Evolutionary conservation across 2,888 invertebrate genomes (phyloP).

Genomic region (Rhaphigaster nebulosa): DNA sequence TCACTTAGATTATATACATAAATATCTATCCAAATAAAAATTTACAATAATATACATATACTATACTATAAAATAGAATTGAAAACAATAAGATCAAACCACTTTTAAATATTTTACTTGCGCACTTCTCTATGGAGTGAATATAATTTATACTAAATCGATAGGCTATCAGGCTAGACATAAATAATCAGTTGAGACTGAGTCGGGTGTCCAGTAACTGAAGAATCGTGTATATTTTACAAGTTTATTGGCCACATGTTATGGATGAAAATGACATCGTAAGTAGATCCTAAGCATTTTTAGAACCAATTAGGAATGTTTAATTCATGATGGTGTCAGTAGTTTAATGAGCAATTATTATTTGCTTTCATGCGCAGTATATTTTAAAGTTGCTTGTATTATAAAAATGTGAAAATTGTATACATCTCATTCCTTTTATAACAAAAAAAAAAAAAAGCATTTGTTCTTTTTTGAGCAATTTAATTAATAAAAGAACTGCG

Average conservation of each 20-base stretch:
- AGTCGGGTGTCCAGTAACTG: slow-evolving; percentile 20
- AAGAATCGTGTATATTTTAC: neutral
- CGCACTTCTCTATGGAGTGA: slow-evolving; percentile 34
- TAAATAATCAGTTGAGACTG: slow-evolving; percentile 11
- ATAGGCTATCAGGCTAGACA: slow-evolving; percentile 28
- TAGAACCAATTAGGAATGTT: neutral
- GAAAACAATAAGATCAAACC: neutral
- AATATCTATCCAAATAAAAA: neutral
- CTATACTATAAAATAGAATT: neutral
- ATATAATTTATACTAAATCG: slow-evolving; percentile 42
- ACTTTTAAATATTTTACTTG: slow-evolving; percentile 37
- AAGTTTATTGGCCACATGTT: neutral
- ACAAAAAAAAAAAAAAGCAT: too few species aligned
- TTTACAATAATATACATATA: neutral
- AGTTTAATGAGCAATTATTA: neutral
- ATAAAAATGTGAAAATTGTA: too few species aligned
- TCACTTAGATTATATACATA: neutral
- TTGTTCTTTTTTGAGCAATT: too few species aligned
- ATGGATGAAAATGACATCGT: slow-evolving; percentile 21
- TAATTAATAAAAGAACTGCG: too few species aligned
- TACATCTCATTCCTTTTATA: too few species aligned
- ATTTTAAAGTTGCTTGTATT: neutral
- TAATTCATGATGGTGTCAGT: neutral
- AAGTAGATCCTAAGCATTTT: neutral
- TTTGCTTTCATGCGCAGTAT: neutral